phyloP scores from a whole-genome alignment of 1,140 invertebrate species.

The Drosophila kanapiae region DNA sequence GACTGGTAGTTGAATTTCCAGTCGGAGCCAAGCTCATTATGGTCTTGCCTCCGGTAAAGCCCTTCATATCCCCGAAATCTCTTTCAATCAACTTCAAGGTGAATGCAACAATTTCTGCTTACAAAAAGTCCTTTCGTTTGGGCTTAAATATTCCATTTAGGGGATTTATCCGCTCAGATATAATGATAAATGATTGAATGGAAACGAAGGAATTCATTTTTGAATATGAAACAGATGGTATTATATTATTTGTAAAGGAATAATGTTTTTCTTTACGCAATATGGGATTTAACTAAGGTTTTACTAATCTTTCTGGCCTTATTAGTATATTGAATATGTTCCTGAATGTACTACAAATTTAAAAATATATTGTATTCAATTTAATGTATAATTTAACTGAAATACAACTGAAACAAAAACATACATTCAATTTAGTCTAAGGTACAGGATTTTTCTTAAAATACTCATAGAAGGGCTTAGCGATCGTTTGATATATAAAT shows the following conservation, averaged over 20 bases:
- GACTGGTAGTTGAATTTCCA: slow-evolving; percentile 15
- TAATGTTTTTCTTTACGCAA: not conserved
- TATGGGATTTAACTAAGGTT: not conserved
- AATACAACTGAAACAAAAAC: too few species aligned
- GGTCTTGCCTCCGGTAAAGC: not conserved
- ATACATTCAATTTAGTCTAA: too few species aligned
- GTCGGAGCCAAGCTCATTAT: slow-evolving; percentile 6
- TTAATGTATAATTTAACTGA: too few species aligned
- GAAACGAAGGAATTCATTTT: not conserved
- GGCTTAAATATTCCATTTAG: slow-evolving; percentile 7
- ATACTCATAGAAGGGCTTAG: too few species aligned
- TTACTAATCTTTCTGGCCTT: too few species aligned
- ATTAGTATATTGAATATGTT: too few species aligned
- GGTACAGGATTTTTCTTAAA: too few species aligned
- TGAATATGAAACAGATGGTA: not conserved
- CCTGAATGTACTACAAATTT: too few species aligned
- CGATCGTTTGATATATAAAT: too few species aligned
- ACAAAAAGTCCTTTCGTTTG: slow-evolving; percentile 9
- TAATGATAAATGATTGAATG: not conserved
- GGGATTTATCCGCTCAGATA: not conserved
- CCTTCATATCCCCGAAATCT: slow-evolving; percentile 3
- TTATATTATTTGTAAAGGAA: not conserved
- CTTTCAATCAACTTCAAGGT: slow-evolving; percentile 22
- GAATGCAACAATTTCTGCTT: slow-evolving; percentile 7
- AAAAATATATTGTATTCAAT: too few species aligned